Evolutionary conservation across 2,888 invertebrate genomes (phyloP), one percentile per base, ranked within the genome.

Genomic region (Coelopa pilipes): DNA sequence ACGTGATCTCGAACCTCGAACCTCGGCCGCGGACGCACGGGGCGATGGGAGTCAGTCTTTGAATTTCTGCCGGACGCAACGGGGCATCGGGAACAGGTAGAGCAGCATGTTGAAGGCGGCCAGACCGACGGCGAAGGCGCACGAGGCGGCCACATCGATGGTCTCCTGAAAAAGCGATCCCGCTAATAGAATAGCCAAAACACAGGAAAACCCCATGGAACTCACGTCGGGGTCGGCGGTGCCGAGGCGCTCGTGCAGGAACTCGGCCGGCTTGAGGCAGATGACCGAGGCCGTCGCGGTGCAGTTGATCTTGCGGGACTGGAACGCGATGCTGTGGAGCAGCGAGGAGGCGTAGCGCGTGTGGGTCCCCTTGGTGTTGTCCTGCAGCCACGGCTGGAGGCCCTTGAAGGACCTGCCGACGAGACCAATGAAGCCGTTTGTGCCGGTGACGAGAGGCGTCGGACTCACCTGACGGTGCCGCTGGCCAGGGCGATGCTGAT

Each of bases 21-120:
- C n/a, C n/a, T n/a, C n/a, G 34, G 34, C 34, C 34, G 34, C 7
- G 34, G 34, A 7, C 4, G 7, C 7, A 34, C 7, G 34, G 7
- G 34, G 34, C 2, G 34, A 7, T 34, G 34, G 34, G 34, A 71
- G 34, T 86, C 81, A 87, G 84, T 87, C 86, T 83, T 95, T 91
- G 88, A 96, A 97, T 88, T 97, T 97, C 76, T 94, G 93, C 82
- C 94, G 94, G 15, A 96, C 90, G 83, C 93, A 94, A 49, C 93
- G 92, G 0, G 96, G 96, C 80, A 96, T 87, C 0, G 96, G 96
- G 80, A 96, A 90, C 62, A 96, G 88, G 87, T 96, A 97, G 70
- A 96, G 88, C 76, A 97, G 91, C 85, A 96, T 92, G 85, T 96
- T 96, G 7, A 96, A 90, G 65, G 96, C 90, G 77, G 94, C 92